phyloP scores from a whole-genome alignment of 2,113 vertebrate species.

The Ciconia boyciana region DNA sequence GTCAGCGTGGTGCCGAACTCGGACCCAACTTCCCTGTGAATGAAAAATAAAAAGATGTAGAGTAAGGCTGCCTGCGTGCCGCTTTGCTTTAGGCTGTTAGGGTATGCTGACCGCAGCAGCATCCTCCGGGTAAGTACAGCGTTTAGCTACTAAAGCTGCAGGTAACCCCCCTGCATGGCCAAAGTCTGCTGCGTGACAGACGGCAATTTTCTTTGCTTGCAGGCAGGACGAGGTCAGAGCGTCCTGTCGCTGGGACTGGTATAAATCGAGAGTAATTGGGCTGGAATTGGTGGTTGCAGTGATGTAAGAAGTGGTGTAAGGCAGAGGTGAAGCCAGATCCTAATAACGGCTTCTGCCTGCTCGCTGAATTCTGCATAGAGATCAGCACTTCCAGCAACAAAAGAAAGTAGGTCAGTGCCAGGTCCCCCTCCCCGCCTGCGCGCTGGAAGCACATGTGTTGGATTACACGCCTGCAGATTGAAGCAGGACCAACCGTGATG shows the following conservation, averaged over 20 bases:
- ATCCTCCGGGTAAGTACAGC: background rate
- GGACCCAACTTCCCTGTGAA: background rate
- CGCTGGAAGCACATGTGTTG: conserved; percentile 26
- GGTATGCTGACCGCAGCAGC: background rate
- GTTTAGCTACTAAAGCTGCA: background rate
- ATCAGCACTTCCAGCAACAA: conserved; percentile 77
- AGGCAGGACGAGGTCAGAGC: background rate
- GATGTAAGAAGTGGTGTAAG: background rate
- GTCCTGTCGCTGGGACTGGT: background rate
- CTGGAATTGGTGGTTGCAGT: background rate
- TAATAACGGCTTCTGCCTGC: conserved; percentile 17
- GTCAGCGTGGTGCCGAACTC: background rate
- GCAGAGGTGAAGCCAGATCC: conserved; percentile 16
- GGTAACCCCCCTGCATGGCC: background rate
- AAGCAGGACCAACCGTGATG: background rate
- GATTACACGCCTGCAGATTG: conserved; percentile 38
- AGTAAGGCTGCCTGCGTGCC: background rate
- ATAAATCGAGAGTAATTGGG: background rate
- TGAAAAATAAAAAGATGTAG: background rate
- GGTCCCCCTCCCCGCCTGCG: conserved; percentile 42
- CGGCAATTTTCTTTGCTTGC: background rate
- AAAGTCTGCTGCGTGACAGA: background rate
- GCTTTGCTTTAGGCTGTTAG: background rate
- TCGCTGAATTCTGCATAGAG: conserved; percentile 66
- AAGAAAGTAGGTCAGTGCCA: conserved; percentile 77